Percentiles rank a stretch among this genome's conserved stretches.
Conservation (phyloP, 2,113 vertebrate genomes). For the Pongo pygmaeus region DNA sequence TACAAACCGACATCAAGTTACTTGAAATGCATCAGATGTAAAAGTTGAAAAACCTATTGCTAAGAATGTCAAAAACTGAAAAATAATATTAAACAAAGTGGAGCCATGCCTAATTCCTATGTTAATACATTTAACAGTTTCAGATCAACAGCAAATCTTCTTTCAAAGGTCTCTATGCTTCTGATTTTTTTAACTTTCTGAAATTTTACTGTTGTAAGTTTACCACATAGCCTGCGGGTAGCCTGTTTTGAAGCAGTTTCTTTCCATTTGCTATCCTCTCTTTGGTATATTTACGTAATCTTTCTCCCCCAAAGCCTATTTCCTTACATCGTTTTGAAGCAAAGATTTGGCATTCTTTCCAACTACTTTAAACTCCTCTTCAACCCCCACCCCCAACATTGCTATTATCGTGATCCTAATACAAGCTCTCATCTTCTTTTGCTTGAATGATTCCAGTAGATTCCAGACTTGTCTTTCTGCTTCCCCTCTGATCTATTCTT, state of each 20-base stretch:
- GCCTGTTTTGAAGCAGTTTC: not conserved
- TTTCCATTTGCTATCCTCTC: not conserved
- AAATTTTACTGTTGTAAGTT: not conserved
- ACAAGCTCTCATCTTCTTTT: not conserved
- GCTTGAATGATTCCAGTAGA: not conserved
- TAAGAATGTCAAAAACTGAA: slow-evolving; percentile 22
- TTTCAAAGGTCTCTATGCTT: slow-evolving; percentile 8
- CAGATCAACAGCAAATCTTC: not conserved
- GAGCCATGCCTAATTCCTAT: not conserved
- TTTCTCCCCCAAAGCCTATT: not conserved
- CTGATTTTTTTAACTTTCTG: not conserved
- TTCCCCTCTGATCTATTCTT: not conserved
- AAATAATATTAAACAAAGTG: slow-evolving; percentile 30
- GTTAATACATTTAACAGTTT: slow-evolving; percentile 28
- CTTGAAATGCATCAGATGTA: slow-evolving; percentile 34
- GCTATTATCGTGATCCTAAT: not conserved
- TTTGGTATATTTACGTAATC: not conserved
- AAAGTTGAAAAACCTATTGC: slow-evolving; percentile 17
- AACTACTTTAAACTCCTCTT: not conserved
- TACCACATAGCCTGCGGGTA: not conserved
- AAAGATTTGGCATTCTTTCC: not conserved
- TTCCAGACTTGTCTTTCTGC: not conserved
- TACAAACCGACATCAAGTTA: slow-evolving; percentile 47
- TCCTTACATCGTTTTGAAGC: not conserved
- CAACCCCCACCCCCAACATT: not conserved